A percentile compares a stretch with the other conserved stretches of the same genome.
Evolutionary conservation across 2,113 vertebrate genomes (phyloP).

Genomic region (Thalassarche chlororhynchos): DNA sequence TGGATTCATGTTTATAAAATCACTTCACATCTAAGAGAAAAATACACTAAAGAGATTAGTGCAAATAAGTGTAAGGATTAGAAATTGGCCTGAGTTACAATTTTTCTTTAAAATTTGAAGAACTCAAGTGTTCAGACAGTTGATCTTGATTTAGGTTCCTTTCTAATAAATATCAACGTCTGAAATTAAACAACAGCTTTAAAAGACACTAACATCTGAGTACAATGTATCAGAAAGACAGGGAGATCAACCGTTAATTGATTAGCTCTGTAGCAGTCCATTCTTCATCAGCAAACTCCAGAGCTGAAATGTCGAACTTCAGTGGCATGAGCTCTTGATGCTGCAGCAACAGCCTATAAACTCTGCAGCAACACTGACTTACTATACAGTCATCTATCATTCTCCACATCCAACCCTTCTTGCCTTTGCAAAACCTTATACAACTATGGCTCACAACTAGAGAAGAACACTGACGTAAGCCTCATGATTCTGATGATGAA

Average conservation of each 20-base stretch:
- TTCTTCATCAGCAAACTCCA: not conserved
- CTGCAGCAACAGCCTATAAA: not conserved
- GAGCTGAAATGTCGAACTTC: not conserved
- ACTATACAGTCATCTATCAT: not conserved
- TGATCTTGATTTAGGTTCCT: not conserved
- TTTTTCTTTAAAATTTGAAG: not conserved
- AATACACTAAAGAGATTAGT: not conserved
- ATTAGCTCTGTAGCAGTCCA: not conserved
- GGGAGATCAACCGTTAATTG: not conserved
- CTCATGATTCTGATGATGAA: not conserved
- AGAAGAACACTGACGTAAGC: not conserved
- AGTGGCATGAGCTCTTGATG: not conserved
- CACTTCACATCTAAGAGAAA: slow-evolving; percentile 1
- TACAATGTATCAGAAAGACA: not conserved
- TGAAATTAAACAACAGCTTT: not conserved
- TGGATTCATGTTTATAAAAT: not conserved
- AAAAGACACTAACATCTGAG: not conserved
- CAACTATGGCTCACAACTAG: not conserved
- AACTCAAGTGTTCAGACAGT: not conserved
- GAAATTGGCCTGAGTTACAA: not conserved
- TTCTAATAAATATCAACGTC: not conserved
- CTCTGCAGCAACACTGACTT: not conserved
- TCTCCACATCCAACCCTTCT: not conserved
- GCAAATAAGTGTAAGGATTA: not conserved
- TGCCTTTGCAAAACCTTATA: not conserved